Evolutionary conservation across 2,888 invertebrate genomes (phyloP).

Genomic region (Apamea anceps): DNA sequence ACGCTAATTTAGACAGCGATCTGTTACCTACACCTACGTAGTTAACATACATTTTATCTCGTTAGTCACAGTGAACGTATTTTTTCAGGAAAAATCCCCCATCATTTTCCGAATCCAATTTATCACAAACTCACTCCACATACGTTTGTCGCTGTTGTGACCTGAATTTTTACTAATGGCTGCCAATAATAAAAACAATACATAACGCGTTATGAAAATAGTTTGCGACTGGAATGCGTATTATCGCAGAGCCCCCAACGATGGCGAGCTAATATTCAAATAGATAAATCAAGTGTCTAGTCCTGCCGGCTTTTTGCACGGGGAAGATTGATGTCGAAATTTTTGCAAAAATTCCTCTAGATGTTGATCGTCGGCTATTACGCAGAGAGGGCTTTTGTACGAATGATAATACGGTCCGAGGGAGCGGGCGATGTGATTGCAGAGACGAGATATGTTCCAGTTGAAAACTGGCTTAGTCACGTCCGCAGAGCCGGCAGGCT

Average conservation of each 20-base stretch:
- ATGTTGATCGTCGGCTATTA: conserved; percentile 78
- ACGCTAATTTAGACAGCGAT: conserved; percentile 58
- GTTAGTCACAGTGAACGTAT: conserved; percentile 19
- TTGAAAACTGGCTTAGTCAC: conserved; percentile 80
- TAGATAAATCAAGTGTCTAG: conserved; percentile 86
- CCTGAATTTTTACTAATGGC: conserved; percentile 64
- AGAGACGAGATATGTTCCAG: conserved; percentile 72
- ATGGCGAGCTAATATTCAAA: conserved; percentile 84
- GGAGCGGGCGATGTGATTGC: conserved; percentile 70
- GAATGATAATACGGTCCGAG: conserved; percentile 77
- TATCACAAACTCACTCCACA: conserved; percentile 57
- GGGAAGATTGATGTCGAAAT: conserved; percentile 83
- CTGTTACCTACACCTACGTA: conserved; percentile 44
- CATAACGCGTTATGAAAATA: conserved; percentile 61
- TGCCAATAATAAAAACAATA: conserved; percentile 63
- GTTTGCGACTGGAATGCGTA: conserved; percentile 63
- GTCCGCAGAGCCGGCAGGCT: conserved; percentile 68
- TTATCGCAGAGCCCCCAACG: conserved; percentile 65
- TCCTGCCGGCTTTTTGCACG: conserved; percentile 81
- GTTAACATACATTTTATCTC: conserved; percentile 50
- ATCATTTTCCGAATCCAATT: conserved; percentile 60
- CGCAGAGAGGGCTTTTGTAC: conserved; percentile 76
- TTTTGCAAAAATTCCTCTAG: conserved; percentile 78
- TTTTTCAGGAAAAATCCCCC: conserved; percentile 42
- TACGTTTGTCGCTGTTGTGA: conserved; percentile 56